Evolutionary conservation across 2,888 invertebrate species (phyloP).

Genomic region (Lasiommata megera): DNA sequence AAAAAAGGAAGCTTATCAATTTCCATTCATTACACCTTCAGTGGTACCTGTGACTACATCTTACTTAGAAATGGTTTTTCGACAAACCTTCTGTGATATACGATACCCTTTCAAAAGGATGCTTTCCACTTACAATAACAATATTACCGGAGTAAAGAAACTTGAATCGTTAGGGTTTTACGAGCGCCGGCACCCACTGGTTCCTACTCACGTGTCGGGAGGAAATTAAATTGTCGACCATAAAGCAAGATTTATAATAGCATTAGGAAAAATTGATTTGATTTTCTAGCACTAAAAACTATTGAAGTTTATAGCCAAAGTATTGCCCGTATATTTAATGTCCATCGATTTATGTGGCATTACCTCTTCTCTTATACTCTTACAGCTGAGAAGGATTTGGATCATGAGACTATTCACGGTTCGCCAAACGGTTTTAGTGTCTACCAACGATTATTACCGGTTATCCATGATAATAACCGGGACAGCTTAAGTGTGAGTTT

Average conservation of each 20-base stretch:
- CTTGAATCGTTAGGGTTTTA: slow-evolving; percentile 25
- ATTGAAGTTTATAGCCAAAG: not conserved
- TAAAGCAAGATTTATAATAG: slow-evolving; percentile 7
- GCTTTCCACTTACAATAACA: slow-evolving; percentile 21
- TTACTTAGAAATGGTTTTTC: slow-evolving; percentile 16
- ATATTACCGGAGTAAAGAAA: slow-evolving; percentile 23
- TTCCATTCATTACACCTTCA: not conserved
- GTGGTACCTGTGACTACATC: no score
- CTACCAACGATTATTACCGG: no score
- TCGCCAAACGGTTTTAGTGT: no score
- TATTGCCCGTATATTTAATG: no score
- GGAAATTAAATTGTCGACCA: slow-evolving; percentile 14
- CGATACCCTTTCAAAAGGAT: slow-evolving; percentile 28
- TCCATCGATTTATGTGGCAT: no score
- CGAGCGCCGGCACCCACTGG: slow-evolving; percentile 17
- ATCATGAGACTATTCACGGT: no score
- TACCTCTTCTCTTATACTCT: no score
- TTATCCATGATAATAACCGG: no score
- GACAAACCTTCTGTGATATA: slow-evolving; percentile 25
- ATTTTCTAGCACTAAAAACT: not conserved
- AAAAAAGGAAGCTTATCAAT: not conserved
- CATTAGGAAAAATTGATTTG: not conserved
- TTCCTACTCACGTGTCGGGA: slow-evolving; percentile 7
- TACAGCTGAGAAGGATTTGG: no score
- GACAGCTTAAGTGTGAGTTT: no score